Evolutionary conservation across 2,888 invertebrate genomes (phyloP).

Genomic region (Eueremaeus valkanovi): DNA sequence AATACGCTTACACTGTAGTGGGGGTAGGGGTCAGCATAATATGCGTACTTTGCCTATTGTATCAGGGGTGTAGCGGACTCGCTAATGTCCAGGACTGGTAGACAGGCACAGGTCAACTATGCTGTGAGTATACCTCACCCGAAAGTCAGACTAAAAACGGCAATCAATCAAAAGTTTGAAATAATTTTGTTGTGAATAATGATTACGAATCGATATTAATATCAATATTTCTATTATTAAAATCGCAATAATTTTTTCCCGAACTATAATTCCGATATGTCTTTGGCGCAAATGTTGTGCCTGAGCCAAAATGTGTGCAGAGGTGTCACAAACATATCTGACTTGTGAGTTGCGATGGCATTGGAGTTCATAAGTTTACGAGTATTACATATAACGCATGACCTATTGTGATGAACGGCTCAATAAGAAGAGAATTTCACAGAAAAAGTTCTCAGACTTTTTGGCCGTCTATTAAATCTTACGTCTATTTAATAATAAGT

Average conservation of each 20-base stretch:
- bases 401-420: slow-evolving; percentile 12
- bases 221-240: too few relatives aligned
- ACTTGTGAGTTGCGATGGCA: background rate
- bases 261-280: background rate
- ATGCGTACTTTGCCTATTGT: too few relatives aligned
- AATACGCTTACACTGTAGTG: background rate
- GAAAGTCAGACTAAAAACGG: too few relatives aligned
- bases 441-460: slow-evolving; percentile 19
- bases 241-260: too few relatives aligned
- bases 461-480: background rate
- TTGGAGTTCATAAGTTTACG: slow-evolving; percentile 21
- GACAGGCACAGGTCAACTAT: background rate
- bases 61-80: background rate
- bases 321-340: background rate
- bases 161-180: too few relatives aligned
- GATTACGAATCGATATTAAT: too few relatives aligned
- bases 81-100: background rate
- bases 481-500: slow-evolving; percentile 3
- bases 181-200: too few relatives aligned
- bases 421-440: slow-evolving; percentile 13
- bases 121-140: too few relatives aligned
- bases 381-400: slow-evolving; percentile 3
- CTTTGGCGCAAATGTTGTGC: background rate
- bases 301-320: background rate
- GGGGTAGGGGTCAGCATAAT: background rate